phyloP scores from a whole-genome alignment of 2,113 vertebrate genomes.

The Lota lota region DNA sequence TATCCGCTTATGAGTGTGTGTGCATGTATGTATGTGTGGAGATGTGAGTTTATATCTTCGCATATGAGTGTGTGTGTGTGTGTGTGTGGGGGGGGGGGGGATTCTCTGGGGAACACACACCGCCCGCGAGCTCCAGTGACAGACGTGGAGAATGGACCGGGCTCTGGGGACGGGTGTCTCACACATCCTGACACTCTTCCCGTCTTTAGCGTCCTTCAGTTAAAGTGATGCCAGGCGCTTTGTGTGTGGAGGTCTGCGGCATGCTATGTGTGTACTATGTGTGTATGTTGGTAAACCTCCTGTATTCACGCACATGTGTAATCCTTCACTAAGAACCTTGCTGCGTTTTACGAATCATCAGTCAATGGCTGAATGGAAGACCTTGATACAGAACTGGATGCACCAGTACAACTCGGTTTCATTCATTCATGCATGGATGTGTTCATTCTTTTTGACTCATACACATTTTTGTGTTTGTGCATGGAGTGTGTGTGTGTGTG shows the following conservation, averaged over 20 bases:
- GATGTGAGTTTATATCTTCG: not conserved
- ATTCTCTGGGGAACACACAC: constrained; percentile 35
- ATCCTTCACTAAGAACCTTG: too few species aligned
- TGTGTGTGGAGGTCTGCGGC: constrained; percentile 30
- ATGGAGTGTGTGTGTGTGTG: too few species aligned
- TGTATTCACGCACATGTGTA: too few species aligned
- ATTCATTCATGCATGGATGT: not conserved
- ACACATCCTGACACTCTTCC: constrained; percentile 61
- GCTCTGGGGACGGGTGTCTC: constrained; percentile 63
- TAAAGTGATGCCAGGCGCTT: constrained; percentile 42
- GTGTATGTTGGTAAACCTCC: too few species aligned
- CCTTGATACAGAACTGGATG: too few species aligned
- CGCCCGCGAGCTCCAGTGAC: constrained; percentile 48
- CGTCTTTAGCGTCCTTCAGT: constrained; percentile 61
- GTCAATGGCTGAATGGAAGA: too few species aligned
- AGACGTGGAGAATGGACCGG: constrained; percentile 44
- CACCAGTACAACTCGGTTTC: constrained; percentile 13
- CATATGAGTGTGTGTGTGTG: too few species aligned
- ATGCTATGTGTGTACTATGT: not conserved
- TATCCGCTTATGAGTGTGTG: constrained; percentile 4
- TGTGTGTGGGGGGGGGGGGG: too few species aligned
- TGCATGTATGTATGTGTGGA: constrained; percentile 4
- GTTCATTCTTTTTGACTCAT: not conserved
- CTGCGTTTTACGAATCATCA: not conserved
- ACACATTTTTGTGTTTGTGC: not conserved